These are phyloP conservation scores for Caenorhabditis afra DNA, from an alignment of 2,888 invertebrate species.

Conservation along the genomic window DNA sequence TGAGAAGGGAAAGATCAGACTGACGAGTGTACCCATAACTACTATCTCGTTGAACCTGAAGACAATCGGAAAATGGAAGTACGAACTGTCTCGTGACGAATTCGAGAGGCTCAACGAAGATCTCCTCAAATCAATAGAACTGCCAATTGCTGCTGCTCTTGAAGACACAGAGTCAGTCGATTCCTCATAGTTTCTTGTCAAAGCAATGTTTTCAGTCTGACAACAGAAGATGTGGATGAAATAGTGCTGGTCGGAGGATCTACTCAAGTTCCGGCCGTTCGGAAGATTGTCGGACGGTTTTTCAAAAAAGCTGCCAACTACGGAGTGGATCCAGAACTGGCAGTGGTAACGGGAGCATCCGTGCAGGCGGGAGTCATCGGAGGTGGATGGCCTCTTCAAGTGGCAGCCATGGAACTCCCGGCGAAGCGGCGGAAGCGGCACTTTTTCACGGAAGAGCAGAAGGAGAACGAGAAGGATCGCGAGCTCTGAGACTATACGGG, in stretches of 20 bases:
- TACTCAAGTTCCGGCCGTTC: constrained; percentile 82
- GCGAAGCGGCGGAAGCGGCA: constrained; percentile 75
- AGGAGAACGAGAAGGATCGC: constrained; percentile 61
- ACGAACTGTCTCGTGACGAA: constrained; percentile 80
- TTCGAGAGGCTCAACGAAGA: constrained; percentile 82
- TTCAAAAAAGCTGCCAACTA: constrained; percentile 81
- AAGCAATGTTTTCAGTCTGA: constrained; percentile 45
- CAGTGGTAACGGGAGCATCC: constrained; percentile 83
- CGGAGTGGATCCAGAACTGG: constrained; percentile 82
- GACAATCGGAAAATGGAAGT: constrained; percentile 77
- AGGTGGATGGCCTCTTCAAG: constrained; percentile 83
- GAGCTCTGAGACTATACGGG: neutral
- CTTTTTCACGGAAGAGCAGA: constrained; percentile 73
- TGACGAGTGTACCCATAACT: constrained; percentile 65
- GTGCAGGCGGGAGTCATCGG: constrained; percentile 83
- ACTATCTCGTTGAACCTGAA: constrained; percentile 79
- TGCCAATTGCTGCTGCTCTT: constrained; percentile 82
- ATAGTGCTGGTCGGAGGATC: constrained; percentile 83
- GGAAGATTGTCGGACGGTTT: constrained; percentile 81
- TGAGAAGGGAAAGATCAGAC: constrained; percentile 81
- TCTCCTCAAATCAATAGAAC: constrained; percentile 82
- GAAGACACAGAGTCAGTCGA: constrained; percentile 79
- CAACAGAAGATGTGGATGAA: constrained; percentile 81
- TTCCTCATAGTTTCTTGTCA: neutral
- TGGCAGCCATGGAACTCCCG: constrained; percentile 80